Conservation (phyloP, 2,113 vertebrate genomes). For the Tursiops truncatus region DNA sequence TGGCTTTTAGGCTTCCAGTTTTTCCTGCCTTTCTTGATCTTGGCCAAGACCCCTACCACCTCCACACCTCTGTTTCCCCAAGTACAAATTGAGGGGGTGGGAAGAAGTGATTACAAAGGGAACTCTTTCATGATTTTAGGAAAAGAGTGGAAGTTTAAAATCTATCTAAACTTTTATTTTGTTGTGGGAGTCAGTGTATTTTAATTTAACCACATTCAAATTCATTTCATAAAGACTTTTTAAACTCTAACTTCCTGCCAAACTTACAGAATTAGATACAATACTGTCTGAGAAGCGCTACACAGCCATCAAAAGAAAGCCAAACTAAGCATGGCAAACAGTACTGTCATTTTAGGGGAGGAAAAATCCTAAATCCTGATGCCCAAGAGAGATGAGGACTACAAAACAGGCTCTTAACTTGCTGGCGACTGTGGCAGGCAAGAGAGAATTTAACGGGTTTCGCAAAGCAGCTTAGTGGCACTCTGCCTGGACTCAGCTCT, state of each 20-base stretch:
- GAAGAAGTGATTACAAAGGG: background rate
- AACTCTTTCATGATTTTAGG: background rate
- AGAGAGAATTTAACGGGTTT: background rate
- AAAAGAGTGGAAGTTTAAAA: background rate
- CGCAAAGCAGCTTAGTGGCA: background rate
- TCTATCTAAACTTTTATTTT: background rate
- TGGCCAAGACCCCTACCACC: background rate
- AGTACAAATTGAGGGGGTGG: background rate
- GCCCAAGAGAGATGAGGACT: background rate
- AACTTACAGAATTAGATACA: slow-evolving; percentile 1
- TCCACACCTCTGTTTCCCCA: background rate
- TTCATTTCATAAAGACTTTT: slow-evolving; percentile 21
- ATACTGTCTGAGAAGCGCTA: background rate
- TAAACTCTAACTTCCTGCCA: background rate
- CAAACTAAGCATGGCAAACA: background rate
- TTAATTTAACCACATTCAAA: background rate
- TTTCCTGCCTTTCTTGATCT: background rate
- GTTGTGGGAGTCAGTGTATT: background rate
- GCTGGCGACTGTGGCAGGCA: background rate
- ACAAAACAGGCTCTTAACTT: background rate
- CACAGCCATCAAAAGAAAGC: background rate
- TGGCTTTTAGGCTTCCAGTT: background rate
- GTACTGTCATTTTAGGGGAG: background rate
- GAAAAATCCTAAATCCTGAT: background rate
- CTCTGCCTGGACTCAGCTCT: background rate